A percentile compares a stretch with the other conserved stretches of the same genome.
Evolutionary conservation across 2,797 vertebrate genomes (phyloP).

Genomic region (Mus caroli): DNA sequence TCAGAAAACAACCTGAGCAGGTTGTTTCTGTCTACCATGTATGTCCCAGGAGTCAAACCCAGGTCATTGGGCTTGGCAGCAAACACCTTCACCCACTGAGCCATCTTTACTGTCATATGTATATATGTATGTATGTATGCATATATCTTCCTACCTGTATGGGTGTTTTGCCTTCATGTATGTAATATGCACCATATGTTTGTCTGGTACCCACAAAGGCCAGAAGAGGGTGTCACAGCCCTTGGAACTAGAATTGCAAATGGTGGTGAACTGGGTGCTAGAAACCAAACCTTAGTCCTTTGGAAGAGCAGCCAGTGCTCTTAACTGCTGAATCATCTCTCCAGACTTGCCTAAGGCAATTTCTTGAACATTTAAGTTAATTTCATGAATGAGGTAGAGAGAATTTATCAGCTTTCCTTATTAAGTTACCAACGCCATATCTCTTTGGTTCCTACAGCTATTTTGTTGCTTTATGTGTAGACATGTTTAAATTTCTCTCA

Average conservation of each 20-base stretch:
- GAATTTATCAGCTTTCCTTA: constrained; percentile 44
- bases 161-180: not conserved
- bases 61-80: not conserved
- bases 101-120: not conserved
- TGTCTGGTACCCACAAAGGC: not conserved
- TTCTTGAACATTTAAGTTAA: constrained; percentile 43
- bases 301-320: not conserved
- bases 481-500: constrained; percentile 28
- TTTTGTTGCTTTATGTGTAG: constrained; percentile 2
- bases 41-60: not conserved
- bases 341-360: not conserved
- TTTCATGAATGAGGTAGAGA: constrained; percentile 45
- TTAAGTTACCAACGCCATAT: not conserved
- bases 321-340: not conserved
- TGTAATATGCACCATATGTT: not conserved
- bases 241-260: not conserved
- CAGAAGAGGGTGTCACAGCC: not conserved
- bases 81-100: not conserved
- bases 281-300: not conserved
- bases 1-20: not conserved
- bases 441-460: constrained; percentile 2
- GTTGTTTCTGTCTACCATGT: not conserved
- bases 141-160: not conserved
- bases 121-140: too few relatives aligned
- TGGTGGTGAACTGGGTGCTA: not conserved